A percentile compares a stretch with the other conserved stretches of the same genome.
Evolutionary conservation across 2,888 invertebrate genomes (phyloP).

Genomic region (Ligdia adustata): DNA sequence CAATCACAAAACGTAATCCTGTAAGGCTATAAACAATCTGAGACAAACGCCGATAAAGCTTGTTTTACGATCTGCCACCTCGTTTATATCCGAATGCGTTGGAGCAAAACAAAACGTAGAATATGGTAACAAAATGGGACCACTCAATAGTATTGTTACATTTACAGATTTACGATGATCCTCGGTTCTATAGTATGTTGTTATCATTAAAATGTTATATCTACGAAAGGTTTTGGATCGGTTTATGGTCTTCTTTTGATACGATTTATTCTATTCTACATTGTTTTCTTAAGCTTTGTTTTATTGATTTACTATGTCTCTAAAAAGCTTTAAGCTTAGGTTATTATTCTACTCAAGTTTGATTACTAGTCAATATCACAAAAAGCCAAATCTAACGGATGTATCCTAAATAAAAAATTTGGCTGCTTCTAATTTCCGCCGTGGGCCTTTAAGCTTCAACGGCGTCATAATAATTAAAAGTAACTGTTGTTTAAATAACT

Average conservation of each 20-base stretch:
- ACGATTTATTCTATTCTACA: constrained; percentile 45
- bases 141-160: constrained; percentile 63
- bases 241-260: constrained; percentile 49
- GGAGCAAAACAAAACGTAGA: constrained; percentile 63
- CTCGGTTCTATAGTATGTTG: constrained; percentile 53
- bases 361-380: too few species aligned
- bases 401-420: too few species aligned
- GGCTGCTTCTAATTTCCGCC: too few species aligned
- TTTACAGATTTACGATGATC: constrained; percentile 66
- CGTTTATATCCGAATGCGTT: constrained; percentile 67
- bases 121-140: constrained; percentile 64
- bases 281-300: constrained; percentile 40
- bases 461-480: background rate
- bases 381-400: too few species aligned
- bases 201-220: constrained; percentile 64
- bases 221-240: constrained; percentile 55
- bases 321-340: background rate
- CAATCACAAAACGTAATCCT: constrained; percentile 78
- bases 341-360: too few species aligned
- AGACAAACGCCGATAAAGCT: constrained; percentile 68
- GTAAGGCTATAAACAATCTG: constrained; percentile 73
- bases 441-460: too few species aligned
- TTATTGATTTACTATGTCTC: constrained; percentile 40
- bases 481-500: background rate
- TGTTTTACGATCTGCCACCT: constrained; percentile 78